Base-by-base conservation (phyloP, 92 coral and sea anemone species). In the Umimayanthus chanpuru region DNA sequence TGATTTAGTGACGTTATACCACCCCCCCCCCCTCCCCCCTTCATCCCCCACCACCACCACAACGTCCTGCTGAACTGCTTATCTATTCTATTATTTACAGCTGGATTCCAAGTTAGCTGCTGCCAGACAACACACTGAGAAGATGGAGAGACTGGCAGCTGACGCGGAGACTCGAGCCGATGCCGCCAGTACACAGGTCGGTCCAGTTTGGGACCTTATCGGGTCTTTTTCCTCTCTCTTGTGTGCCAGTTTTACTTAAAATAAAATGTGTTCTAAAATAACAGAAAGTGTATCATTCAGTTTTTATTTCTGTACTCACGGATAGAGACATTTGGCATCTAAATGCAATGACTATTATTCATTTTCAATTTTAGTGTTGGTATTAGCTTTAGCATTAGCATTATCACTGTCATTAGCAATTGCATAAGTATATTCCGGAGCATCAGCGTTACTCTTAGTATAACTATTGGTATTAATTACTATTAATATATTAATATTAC, bases 161-260 rank as follows among this genome's bases (percentile, higher is more conserved):
- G 98, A 97, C 80, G 94, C 99, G 23, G 98, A 97, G 85, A 94
- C 99, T 21, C 90, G 99, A 29, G 98, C 99, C 14, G 99, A 97
- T 53, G 97, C 97, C 4, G 97, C 99, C 50, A 97, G 99, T 86
- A 73, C 93, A 73, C 99, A 97, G 98, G 99, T 95, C 29, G 85
- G 41, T 36, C 18, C 49, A 25, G 43, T 16, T 32, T 9, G 49
- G 28, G 0, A 20, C 18, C 40, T 4, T 25, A 65, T 44, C 4
- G n/a, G 30, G 3, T 15, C 9, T 12, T 38, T 23, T n/a, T n/a
- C n/a, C n/a, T n/a, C n/a, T n/a, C n/a, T n/a, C n/a, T n/a, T n/a
- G n/a, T n/a, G n/a, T n/a, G n/a, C n/a, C n/a, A n/a, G n/a, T n/a
- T 50, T 16, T 71, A 30, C 58, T 21, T 40, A 40, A 7, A 12